Conservation (phyloP, 2,797 vertebrate species). For the Myotis planiceps region DNA sequence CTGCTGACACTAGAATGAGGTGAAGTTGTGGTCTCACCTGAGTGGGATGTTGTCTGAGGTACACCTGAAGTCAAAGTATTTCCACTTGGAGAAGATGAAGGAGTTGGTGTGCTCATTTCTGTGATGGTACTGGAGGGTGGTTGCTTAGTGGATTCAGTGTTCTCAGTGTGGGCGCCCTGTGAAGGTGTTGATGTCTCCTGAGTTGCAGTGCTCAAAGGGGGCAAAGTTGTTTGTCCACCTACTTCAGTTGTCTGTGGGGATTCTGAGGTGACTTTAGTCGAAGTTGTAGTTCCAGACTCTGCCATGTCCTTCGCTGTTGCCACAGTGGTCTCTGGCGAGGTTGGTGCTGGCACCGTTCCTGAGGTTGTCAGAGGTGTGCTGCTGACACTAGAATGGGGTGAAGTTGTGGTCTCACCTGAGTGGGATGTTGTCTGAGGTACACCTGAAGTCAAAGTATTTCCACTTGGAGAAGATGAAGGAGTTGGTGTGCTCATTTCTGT, state of each 20-base stretch:
- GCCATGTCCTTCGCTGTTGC: fast-evolving
- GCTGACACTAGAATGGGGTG: neutral
- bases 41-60: fast-evolving
- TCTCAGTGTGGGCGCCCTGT: too few relatives aligned
- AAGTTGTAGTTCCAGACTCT: fast-evolving
- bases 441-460: fast-evolving
- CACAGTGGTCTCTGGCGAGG: too few relatives aligned
- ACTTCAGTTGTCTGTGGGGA: fast-evolving
- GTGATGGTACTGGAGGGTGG: too few relatives aligned
- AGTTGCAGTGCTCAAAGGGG: fast-evolving
- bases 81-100: fast-evolving
- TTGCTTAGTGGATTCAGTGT: too few relatives aligned
- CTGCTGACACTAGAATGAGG: neutral
- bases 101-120: neutral
- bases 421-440: neutral
- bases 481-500: fast-evolving
- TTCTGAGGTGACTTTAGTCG: fast-evolving
- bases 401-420: neutral
- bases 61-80: fast-evolving
- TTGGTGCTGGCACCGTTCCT: too few relatives aligned
- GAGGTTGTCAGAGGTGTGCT: too few relatives aligned
- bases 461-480: fast-evolving
- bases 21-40: fast-evolving
- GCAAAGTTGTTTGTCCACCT: fast-evolving
- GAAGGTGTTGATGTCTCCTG: neutral